phyloP scores from a whole-genome alignment of 2,113 vertebrate genomes.

The Mirounga angustirostris region DNA sequence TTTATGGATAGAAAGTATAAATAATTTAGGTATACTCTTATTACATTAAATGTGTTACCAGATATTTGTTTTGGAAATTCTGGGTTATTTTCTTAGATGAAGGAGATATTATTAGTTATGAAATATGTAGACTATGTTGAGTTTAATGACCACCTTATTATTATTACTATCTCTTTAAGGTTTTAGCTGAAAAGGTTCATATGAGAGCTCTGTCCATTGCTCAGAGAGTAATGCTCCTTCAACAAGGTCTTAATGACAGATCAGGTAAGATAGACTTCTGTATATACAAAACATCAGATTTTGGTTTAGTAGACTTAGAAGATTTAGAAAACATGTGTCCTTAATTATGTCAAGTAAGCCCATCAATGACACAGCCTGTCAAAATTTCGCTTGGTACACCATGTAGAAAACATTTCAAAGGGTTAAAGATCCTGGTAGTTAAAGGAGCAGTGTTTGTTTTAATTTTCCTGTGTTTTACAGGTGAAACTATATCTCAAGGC shows the following conservation, averaged over 20 bases:
- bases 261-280: conserved; percentile 90
- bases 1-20: neutral
- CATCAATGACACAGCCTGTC: neutral
- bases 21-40: conserved; percentile 36
- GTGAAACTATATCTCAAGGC: neutral
- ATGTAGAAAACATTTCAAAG: neutral
- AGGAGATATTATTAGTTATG: conserved; percentile 19
- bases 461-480: conserved; percentile 6
- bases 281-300: neutral
- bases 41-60: neutral
- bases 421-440: conserved; percentile 6
- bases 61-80: neutral
- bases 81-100: conserved; percentile 50
- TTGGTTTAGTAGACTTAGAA: conserved; percentile 29
- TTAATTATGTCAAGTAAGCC: neutral
- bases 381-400: neutral
- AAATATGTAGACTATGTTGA: conserved; percentile 26
- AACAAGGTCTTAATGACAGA: conserved; percentile 95
- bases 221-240: conserved; percentile 95
- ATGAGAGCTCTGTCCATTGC: conserved; percentile 95
- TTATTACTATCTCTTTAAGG: conserved; percentile 86
- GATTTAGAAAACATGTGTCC: neutral
- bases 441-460: conserved; percentile 18
- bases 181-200: conserved; percentile 97
- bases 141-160: conserved; percentile 39